phyloP scores from a whole-genome alignment of 1,140 invertebrate genomes.

The Sinonovacula constricta region DNA sequence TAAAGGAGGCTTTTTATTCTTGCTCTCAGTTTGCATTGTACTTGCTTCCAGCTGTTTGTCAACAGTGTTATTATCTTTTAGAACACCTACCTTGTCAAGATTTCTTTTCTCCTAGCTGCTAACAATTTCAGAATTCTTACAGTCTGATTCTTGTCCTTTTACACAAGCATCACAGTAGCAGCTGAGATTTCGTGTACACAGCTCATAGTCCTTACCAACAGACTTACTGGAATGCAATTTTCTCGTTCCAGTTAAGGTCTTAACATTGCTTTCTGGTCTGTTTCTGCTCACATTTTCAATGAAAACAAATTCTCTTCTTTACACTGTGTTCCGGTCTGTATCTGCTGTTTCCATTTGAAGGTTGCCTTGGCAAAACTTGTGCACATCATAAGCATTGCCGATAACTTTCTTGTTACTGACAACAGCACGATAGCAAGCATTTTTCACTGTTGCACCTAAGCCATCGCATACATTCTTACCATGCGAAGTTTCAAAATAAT shows the following conservation, averaged over 20 bases:
- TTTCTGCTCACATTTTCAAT: background rate
- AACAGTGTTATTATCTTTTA: too few species aligned
- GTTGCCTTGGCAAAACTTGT: slow-evolving; percentile 15
- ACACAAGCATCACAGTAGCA: slow-evolving; percentile 38
- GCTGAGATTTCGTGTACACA: slow-evolving; percentile 25
- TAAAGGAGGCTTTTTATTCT: too few species aligned
- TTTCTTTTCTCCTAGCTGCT: too few species aligned
- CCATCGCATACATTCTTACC: slow-evolving; percentile 59
- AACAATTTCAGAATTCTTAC: too few species aligned
- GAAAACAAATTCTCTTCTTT: slow-evolving; percentile 25
- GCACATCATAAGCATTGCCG: slow-evolving; percentile 29
- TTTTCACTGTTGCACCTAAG: slow-evolving; percentile 53
- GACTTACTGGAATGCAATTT: slow-evolving; percentile 19
- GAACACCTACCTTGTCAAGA: too few species aligned
- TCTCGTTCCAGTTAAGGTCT: slow-evolving; percentile 16
- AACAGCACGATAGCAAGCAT: slow-evolving; percentile 46
- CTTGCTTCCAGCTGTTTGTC: too few species aligned
- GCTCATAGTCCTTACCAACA: slow-evolving; percentile 38
- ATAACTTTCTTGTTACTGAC: slow-evolving; percentile 36
- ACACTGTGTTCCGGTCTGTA: slow-evolving; percentile 2
- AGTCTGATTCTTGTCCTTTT: too few species aligned
- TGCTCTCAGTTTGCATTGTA: too few species aligned
- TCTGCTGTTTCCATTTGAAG: slow-evolving; percentile 13
- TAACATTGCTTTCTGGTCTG: slow-evolving; percentile 27
- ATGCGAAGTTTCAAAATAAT: slow-evolving; percentile 51